Evolutionary conservation across 2,797 vertebrate species (phyloP), one percentile per base, ranked within the genome.

Genomic region (Apodemus agrarius): DNA sequence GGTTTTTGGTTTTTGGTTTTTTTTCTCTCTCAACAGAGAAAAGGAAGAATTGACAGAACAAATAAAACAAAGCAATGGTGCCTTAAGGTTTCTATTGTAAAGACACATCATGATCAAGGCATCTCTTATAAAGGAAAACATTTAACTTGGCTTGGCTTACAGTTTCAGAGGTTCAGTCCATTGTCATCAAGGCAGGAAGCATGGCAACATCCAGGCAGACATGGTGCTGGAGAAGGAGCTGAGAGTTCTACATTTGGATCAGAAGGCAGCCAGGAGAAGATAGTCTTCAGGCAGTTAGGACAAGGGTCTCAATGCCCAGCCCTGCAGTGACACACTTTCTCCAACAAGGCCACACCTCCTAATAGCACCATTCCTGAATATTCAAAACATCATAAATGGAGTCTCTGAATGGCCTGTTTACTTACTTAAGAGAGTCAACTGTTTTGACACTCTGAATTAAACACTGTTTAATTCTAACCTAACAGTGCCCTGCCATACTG

Each of bases 391-490:
- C 34, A 72, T n/a, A 72, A 37, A 72, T 74, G 26, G 94, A 91
- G 57, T 89, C 49, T 79, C 87, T 79, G 37, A 96, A 63, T 40
- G 21, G 31, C 31, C 43, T 87, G 49, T 94, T 96, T 97, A 85
- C 94, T 96, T 96, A 89, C 54, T 90, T 79, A 92, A 65, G 10
- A 91, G 65, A 78, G 80, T 34, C 24, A 74, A 94, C 91, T 93
- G 80, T 91, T 96, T 97, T 88, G 91, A 96, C 74, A 59, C 57
- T 95, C 34, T 65, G 89, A 92, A 74, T 82, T 92, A 95, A 69
- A 94, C 65, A 91, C 69, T 34, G 84, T 82, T 94, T 90, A 31
- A 90, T 91, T 96, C 72, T 92, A 74, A 90, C 78, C 63, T 94
- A 97, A 91, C 89, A 87, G 52, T 91, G 57, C 52, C 89, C 83